phyloP scores from a whole-genome alignment of 2,888 invertebrate genomes.

The Micoletzkya japonica region DNA sequence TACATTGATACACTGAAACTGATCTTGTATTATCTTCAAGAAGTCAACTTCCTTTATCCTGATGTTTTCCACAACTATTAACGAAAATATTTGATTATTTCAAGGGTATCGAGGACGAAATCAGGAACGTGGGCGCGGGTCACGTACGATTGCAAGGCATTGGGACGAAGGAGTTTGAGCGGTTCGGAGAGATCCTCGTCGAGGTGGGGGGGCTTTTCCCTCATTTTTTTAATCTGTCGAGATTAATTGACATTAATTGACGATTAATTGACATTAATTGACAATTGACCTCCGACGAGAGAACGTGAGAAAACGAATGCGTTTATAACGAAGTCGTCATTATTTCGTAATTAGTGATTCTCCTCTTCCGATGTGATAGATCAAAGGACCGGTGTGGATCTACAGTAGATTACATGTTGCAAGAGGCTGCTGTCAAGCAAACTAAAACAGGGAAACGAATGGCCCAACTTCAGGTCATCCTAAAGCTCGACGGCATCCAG shows the following conservation, averaged over 20 bases:
- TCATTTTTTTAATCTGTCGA: no score
- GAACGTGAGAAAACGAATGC: no score
- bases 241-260: conserved; percentile 3
- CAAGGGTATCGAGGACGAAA: conserved; percentile 26
- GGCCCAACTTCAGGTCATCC: conserved; percentile 43
- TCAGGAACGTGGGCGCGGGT: conserved; percentile 35
- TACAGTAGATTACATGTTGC: no score
- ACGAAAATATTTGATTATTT: background rate
- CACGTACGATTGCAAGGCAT: conserved; percentile 38
- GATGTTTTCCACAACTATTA: no score
- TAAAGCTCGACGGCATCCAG: conserved; percentile 58
- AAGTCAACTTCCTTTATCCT: no score
- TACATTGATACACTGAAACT: no score
- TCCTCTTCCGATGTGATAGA: no score
- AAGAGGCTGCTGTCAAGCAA: no score
- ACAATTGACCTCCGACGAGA: background rate
- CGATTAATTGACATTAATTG: background rate
- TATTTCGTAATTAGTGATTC: no score
- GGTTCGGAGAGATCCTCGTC: conserved; percentile 42
- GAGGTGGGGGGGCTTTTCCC: background rate
- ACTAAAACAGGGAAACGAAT: background rate
- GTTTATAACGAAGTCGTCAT: no score
- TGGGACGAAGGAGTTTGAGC: conserved; percentile 35
- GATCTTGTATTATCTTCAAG: no score
- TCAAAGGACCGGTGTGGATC: no score